Evolutionary conservation across 2,888 invertebrate genomes (phyloP), one percentile per base, ranked within the genome.

Genomic region (Stenichneumon culpator): DNA sequence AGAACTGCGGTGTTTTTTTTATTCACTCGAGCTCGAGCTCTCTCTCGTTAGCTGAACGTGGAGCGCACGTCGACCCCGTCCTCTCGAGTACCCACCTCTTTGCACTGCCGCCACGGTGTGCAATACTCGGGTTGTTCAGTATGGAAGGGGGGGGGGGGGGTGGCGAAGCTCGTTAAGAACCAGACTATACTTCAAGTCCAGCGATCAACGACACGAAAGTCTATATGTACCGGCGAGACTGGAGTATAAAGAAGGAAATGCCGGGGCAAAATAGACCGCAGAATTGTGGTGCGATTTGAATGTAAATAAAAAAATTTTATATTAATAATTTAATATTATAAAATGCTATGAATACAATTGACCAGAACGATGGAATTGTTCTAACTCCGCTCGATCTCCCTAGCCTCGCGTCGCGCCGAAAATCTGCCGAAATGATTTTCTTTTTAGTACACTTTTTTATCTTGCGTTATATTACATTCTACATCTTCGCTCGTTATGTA

Each of bases 31-130:
- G 22, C 70, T 70, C 44, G 52, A 68, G 47, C n/a, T 83, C 36
- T 67, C 39, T 36, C 47, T 50, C 47, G 14, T 74, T 69, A 54
- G 75, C 72, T 72, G 36, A 25, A 70, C 70, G 70, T 50, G 74
- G 50, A 25, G 39, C 32, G 81, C 69, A 69, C 78, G 69, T 54
- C 84, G 69, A 79, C 78, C 84, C 47, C 69, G 22, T 75, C 82
- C 70, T 65, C 74, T 81, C 67, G 67, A 72, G 74, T 74, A 73
- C 44, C 65, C 50, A 73, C 57, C 80, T 81, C 52, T 81, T 84
- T 74, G 63, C 70, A 70, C 52, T 73, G 60, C 69, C 63, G 52
- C 69, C 39, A 79, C 52, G n/a, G 47, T 25, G 50, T 74, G 77
- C 63, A 68, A 68, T 68, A n/a, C 57, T 65, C 32, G 60, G 32